Percentiles rank a stretch among this genome's conserved stretches.
Conservation (phyloP, 1,140 invertebrate genomes). For the Drosophila pallidifrons region DNA sequence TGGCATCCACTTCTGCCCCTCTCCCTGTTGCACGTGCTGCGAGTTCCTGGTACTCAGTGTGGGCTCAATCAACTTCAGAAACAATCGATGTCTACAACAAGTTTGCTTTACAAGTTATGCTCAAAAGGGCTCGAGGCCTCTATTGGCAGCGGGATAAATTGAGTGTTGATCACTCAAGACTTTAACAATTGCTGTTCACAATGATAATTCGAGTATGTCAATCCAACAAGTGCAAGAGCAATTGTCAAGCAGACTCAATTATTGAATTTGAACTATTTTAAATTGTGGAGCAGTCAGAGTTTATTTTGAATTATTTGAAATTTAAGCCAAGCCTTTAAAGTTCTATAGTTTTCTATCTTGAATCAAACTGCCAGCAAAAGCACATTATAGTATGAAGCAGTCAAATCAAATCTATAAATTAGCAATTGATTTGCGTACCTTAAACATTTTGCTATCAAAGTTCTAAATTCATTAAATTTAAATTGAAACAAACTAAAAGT, state of each 20-base stretch:
- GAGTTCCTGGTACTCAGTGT: constrained; percentile 55
- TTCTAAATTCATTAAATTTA: too few species aligned
- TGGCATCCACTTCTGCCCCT: neutral
- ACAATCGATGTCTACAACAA: constrained; percentile 45
- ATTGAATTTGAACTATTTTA: neutral
- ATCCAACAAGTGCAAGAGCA: constrained; percentile 4
- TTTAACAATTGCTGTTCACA: constrained; percentile 10
- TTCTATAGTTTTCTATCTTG: too few species aligned
- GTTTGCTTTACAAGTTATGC: constrained; percentile 26
- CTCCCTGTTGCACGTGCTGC: constrained; percentile 63
- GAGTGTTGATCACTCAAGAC: constrained; percentile 8
- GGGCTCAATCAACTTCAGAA: constrained; percentile 24
- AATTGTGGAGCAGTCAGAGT: too few species aligned
- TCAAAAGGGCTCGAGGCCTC: constrained; percentile 5
- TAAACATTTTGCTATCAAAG: too few species aligned
- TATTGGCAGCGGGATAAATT: neutral
- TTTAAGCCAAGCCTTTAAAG: too few species aligned
- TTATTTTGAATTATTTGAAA: too few species aligned
- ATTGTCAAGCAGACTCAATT: neutral
- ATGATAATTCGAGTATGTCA: constrained; percentile 2
- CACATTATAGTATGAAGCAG: too few species aligned
- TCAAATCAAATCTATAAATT: too few species aligned
- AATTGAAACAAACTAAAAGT: too few species aligned
- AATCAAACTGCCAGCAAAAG: too few species aligned
- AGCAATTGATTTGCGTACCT: too few species aligned